A percentile compares a stretch with the other conserved stretches of the same genome.
Evolutionary conservation across 2,113 vertebrate species (phyloP).

Genomic region (Pteropus alecto): DNA sequence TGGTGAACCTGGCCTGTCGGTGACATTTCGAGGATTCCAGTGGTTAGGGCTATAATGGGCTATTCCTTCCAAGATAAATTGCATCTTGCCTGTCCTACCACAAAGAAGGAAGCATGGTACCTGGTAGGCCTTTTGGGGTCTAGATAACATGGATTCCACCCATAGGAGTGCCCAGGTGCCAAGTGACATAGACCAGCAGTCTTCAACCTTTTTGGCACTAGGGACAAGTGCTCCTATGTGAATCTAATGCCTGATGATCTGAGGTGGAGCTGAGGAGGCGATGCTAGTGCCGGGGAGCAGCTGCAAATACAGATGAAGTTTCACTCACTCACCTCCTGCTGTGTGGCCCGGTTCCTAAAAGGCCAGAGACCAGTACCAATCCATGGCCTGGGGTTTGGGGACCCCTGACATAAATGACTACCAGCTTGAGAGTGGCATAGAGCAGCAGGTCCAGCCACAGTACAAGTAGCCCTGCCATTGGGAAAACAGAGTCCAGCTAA

Average conservation of each 20-base stretch:
- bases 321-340: too few relatives aligned
- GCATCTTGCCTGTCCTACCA: neutral
- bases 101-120: neutral
- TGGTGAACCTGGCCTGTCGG: neutral
- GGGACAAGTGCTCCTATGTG: too few relatives aligned
- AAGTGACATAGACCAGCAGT: neutral
- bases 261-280: too few relatives aligned
- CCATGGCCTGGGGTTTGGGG: too few relatives aligned
- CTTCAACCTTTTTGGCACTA: too few relatives aligned
- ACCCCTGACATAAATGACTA: neutral
- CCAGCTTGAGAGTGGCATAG: neutral
- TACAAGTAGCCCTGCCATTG: neutral
- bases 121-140: rapidly evolving
- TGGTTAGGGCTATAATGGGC: neutral
- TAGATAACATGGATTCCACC: neutral
- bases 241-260: too few relatives aligned
- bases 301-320: too few relatives aligned
- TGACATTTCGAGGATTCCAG: neutral
- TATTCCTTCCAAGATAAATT: neutral
- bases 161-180: neutral
- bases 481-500: neutral
- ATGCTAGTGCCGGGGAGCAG: too few relatives aligned
- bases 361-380: too few relatives aligned
- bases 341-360: too few relatives aligned
- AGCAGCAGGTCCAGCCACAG: neutral